Percentiles rank a stretch among this genome's conserved stretches.
Conservation (phyloP, 2,888 invertebrate species). For the Drosophila tripunctata region DNA sequence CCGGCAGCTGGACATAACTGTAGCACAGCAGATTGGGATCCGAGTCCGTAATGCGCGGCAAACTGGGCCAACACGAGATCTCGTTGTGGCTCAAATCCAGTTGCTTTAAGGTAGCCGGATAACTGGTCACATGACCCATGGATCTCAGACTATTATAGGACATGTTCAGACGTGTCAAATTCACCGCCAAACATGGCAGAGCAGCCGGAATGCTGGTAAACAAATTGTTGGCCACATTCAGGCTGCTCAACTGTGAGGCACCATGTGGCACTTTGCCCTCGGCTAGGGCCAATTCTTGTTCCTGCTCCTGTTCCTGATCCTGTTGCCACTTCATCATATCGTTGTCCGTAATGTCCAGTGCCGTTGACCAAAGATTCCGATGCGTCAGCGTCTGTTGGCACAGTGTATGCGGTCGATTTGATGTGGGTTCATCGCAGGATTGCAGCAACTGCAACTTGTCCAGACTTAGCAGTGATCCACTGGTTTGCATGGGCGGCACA, state of each 20-base stretch:
- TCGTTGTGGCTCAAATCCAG: conserved; percentile 96
- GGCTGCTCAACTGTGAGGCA: conserved; percentile 88
- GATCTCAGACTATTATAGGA: conserved; percentile 92
- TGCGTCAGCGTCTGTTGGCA: conserved; percentile 87
- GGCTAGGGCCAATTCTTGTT: conserved; percentile 13
- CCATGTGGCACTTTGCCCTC: conserved; percentile 85
- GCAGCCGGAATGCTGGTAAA: conserved; percentile 94
- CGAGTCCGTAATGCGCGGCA: conserved; percentile 88
- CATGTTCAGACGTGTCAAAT: conserved; percentile 94
- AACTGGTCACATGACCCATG: conserved; percentile 95
- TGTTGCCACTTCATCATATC: conserved; percentile 85
- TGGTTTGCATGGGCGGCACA: conserved; percentile 84
- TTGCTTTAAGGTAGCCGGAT: conserved; percentile 94
- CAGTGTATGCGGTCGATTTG: conserved; percentile 71
- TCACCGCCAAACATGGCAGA: conserved; percentile 95
- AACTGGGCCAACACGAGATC: conserved; percentile 94
- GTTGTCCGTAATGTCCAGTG: conserved; percentile 88
- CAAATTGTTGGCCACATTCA: conserved; percentile 96
- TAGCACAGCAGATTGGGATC: conserved; percentile 90
- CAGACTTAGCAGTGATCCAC: conserved; percentile 79
- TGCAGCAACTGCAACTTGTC: conserved; percentile 81
- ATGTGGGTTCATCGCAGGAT: conserved; percentile 74
- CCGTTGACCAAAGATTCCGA: conserved; percentile 91
- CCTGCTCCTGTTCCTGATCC: conserved; percentile 50
- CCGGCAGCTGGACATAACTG: conserved; percentile 83